Base-by-base conservation (phyloP, 2,888 invertebrate species). In the Ichneumon xanthorius region DNA sequence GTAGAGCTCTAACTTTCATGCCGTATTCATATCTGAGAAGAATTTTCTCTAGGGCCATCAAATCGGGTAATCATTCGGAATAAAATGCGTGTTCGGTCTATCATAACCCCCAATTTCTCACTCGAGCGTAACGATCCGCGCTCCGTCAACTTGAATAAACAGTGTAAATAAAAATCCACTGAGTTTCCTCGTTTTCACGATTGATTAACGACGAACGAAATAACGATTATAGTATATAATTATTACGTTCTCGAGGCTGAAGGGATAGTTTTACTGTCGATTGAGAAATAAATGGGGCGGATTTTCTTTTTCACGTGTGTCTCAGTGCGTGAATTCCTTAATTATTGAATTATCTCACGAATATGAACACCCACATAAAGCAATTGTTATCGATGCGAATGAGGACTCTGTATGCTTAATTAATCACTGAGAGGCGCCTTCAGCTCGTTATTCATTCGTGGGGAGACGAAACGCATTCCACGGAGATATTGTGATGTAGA, bases 61-160 rank as follows among this genome's bases (percentile, higher is more conserved):
- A 55, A 53, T 30, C 76, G 82, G 40, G 82, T 65, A 82, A 82
- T 82, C 77, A 40, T 76, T 77, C 63, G 71, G 76, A 76, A 82
- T 71, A n/a, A 19, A 79, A 61, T 19, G 63, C 58, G 45, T 61
- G 50, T 65, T 81, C 63, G 16, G 33, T 48, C 40, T 22, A 14
- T 19, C 19, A 5, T 63, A 37, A 67, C 19, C 19, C 58, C 26
- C 33, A 19, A 45, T 33, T 68, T 70, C 63, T 53, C 71, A 61
- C 63, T 82, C 26, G n/a, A 70, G 63, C 76, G 26, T 58, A 53
- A 71, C 70, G 63, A 82, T 65, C 53, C 14, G 58, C 14, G 40
- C 3, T 7, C 22, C 55, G 7, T 55, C 61, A 53, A 5, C 63
- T 30, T 50, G 6, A 6, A 33, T 33, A 33, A 33, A 33, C 6